A percentile compares a stretch with the other conserved stretches of the same genome.
Conservation (phyloP, 2,888 invertebrate genomes). For the Agrochola litura region DNA sequence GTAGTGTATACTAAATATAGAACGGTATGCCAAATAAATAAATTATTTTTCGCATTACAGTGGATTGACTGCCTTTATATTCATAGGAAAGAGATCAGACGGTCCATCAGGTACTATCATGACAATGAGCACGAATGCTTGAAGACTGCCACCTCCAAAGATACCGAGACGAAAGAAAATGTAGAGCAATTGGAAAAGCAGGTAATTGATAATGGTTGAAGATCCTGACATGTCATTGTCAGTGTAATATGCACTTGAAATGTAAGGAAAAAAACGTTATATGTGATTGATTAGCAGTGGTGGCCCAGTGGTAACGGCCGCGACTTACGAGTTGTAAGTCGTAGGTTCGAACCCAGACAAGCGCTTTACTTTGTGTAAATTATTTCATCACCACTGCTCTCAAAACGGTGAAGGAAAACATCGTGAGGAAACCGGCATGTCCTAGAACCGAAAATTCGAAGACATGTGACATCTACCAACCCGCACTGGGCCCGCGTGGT, state of each 20-base stretch:
- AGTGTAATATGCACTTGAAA: background rate
- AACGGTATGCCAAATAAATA: background rate
- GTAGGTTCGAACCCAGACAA: too few species aligned
- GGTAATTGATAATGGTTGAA: conserved; percentile 62
- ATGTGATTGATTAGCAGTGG: too few species aligned
- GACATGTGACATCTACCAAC: too few species aligned
- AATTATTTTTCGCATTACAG: conserved; percentile 66
- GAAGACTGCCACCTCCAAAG: conserved; percentile 65
- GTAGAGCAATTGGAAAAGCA: conserved; percentile 77
- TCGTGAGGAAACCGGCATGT: too few species aligned
- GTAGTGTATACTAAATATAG: background rate
- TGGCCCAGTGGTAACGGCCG: too few species aligned
- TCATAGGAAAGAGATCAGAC: conserved; percentile 71
- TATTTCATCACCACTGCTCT: too few species aligned
- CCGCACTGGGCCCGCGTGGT: too few species aligned
- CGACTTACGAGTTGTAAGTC: too few species aligned
- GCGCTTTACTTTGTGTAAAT: too few species aligned
- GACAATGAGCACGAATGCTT: conserved; percentile 74
- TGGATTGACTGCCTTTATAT: conserved; percentile 76
- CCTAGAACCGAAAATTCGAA: too few species aligned
- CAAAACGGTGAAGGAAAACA: too few species aligned
- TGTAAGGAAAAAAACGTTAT: too few species aligned
- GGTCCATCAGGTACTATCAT: conserved; percentile 69
- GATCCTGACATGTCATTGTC: background rate
- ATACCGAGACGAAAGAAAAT: conserved; percentile 64